Conservation (phyloP, 2,888 invertebrate genomes). For the Acrocyrtus sp. region DNA sequence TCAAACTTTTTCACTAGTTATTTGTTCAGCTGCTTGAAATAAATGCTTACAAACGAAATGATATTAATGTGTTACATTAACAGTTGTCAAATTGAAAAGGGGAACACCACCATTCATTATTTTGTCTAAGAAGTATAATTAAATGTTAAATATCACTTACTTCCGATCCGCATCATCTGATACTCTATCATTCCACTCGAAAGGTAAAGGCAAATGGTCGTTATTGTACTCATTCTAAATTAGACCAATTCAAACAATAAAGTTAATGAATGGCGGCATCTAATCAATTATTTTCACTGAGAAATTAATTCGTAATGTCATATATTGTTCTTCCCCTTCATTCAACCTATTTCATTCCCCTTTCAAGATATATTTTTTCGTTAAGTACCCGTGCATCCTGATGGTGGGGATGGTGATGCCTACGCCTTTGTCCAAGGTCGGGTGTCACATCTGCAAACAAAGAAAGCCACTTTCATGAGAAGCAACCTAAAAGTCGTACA, state of each 20-base stretch:
- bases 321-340: too few relatives aligned
- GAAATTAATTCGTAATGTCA: too few relatives aligned
- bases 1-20: background rate
- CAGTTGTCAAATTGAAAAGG: too few relatives aligned
- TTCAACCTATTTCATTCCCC: too few relatives aligned
- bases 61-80: background rate
- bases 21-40: background rate
- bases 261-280: too few relatives aligned
- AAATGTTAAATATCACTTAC: conserved; percentile 46
- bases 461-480: too few relatives aligned
- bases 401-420: conserved; percentile 58
- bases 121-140: background rate
- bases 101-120: background rate
- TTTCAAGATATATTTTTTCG: too few relatives aligned
- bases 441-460: conserved; percentile 62
- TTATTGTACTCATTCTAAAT: conserved; percentile 49
- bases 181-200: conserved; percentile 61
- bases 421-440: conserved; percentile 60
- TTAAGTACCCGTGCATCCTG: conserved; percentile 53
- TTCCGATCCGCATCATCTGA: conserved; percentile 57
- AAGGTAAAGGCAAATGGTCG: conserved; percentile 59
- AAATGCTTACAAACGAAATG: too few relatives aligned
- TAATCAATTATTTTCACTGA: too few relatives aligned
- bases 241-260: too few relatives aligned
- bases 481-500: too few relatives aligned